phyloP scores from a whole-genome alignment of 2,797 vertebrate species.

The Sciurus vulgaris region DNA sequence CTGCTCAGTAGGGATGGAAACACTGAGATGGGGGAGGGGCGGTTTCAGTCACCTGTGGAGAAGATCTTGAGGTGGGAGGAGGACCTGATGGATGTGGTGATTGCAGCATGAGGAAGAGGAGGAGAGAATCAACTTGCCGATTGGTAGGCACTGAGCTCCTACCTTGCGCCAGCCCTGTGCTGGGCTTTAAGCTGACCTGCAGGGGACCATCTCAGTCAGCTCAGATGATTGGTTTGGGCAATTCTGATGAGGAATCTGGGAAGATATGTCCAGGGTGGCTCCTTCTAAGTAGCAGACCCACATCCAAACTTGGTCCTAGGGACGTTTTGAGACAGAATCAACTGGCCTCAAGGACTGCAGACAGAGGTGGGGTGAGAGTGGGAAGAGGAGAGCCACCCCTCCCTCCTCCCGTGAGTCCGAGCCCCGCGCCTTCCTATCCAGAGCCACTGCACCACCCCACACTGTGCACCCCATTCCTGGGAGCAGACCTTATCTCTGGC shows the following conservation, averaged over 20 bases:
- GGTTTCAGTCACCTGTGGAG: neutral
- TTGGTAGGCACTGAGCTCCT: neutral
- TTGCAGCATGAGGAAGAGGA: no score
- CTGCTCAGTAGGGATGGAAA: neutral
- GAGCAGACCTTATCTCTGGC: neutral
- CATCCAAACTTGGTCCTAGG: neutral
- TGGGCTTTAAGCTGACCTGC: neutral
- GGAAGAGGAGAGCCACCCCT: neutral
- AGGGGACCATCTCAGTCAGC: neutral
- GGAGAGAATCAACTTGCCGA: neutral
- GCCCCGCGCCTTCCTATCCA: neutral
- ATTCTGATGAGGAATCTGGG: neutral
- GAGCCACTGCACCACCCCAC: neutral
- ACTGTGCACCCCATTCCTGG: neutral
- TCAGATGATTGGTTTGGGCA: neutral
- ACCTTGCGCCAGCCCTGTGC: accelerated
- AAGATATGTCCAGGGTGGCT: neutral
- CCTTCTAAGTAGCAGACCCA: no score
- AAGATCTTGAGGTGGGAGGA: neutral
- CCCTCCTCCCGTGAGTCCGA: neutral
- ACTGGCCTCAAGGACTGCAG: neutral
- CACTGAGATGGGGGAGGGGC: neutral
- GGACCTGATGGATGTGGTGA: neutral
- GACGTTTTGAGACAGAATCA: neutral
- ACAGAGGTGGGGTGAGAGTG: no score